These are phyloP conservation scores for Drosophila histrio DNA, from an alignment of 2,888 invertebrate genomes.

Conservation along the genomic window DNA sequence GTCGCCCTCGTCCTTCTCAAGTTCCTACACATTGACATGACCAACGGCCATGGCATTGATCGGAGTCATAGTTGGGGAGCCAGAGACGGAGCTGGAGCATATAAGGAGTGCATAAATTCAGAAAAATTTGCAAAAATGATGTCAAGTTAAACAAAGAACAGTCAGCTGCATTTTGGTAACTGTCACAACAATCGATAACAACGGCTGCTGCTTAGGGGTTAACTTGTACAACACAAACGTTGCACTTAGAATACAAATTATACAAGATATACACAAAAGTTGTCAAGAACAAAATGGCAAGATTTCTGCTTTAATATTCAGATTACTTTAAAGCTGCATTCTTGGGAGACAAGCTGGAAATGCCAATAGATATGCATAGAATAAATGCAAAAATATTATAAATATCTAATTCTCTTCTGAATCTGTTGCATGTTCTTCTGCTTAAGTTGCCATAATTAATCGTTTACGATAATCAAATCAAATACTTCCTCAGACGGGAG, in stretches of 20 bases:
- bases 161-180: slow-evolving; percentile 43
- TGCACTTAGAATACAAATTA: slow-evolving; percentile 8
- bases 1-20: not conserved
- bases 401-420: no score
- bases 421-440: no score
- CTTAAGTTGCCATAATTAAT: no score
- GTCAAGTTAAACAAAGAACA: slow-evolving; percentile 35
- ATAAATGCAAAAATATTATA: no score
- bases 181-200: slow-evolving; percentile 56
- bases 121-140: slow-evolving; percentile 29
- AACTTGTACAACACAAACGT: slow-evolving; percentile 8
- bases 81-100: slow-evolving; percentile 3
- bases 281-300: not conserved
- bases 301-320: not conserved
- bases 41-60: slow-evolving; percentile 77
- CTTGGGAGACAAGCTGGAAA: no score
- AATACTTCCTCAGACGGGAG: no score
- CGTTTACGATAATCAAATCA: no score
- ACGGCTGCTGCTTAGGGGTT: slow-evolving; percentile 9
- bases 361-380: no score
- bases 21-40: slow-evolving; percentile 64
- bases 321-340: not conserved
- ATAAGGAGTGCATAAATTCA: slow-evolving; percentile 47
- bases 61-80: slow-evolving; percentile 19
- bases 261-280: not conserved